Evolutionary conservation across 2,888 invertebrate species (phyloP), one percentile per base, ranked within the genome.

Genomic region (Neoitamus cyanurus): DNA sequence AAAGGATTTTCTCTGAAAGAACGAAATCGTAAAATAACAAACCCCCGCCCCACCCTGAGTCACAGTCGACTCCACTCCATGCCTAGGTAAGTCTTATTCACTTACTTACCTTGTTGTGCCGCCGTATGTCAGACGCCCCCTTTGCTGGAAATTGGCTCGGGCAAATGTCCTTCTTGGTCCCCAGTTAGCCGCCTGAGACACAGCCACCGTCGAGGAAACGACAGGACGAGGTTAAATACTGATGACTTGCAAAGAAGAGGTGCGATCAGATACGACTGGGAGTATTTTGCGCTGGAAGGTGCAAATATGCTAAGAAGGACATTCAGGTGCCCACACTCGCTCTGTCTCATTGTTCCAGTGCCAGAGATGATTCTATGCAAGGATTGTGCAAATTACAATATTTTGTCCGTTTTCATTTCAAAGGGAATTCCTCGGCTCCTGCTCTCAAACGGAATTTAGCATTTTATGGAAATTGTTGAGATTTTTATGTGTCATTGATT

Each of bases 391-490:
- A 78, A 78, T 78, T 78, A 78, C 20, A 78, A 48, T 48, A 46
- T 78, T 78, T 78, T 30, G 13, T n/a, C 58, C 58, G 25, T 78
- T 30, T 37, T 31, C 30, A 77, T 28, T 78, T 58, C 28, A 15
- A 48, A 30, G 7, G 58, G 30, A 34, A 70, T 34, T 31, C 15
- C n/a, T 70, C 4, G 31, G 25, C 13, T 37, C 46, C 6, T 9
- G 31, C 48, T 31, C 31, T 2, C 48, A 31, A 30, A 31, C 11
- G 15, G 31, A 48, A 31, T 46, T 78, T 48, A 25, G 48, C 46
- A 78, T 78, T 58, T 78, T 78, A 78, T 78, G 78, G 58, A 78
- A 78, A 78, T 78, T 78, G 46, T 37, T 78, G 46, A 58, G 78
- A 78, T 78, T 78, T 78, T 58, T 58, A 46, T 78, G 58, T 46